Evolutionary conservation across 2,113 vertebrate species (phyloP), one percentile per base, ranked within the genome.

Genomic region (Sakesphorus luctuosus): DNA sequence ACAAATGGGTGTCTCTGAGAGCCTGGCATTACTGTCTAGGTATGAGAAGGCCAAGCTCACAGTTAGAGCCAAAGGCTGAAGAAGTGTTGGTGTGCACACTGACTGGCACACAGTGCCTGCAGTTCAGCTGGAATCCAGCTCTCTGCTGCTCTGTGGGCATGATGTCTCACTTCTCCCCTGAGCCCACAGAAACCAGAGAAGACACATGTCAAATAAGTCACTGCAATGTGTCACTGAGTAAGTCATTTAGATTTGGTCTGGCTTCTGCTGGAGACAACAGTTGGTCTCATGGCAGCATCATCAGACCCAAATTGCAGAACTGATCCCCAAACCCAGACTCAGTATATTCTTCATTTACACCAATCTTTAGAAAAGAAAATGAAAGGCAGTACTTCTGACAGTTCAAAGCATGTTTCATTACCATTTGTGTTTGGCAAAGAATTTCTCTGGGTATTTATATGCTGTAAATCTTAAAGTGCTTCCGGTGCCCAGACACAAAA

Each of bases 391-490:
- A 56, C 38, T 93, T 75, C 52, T 80, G 92, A 66, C 0, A 1
- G 82, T 88, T 87, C 78, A 92, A 93, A 95, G 53, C 40, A 66
- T 20, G 56, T 88, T 55, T 90, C 79, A 31, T 62, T 90, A 76
- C 66, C 40, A 78, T 78, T 95, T 96, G 43, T 84, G 50, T 75
- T 66, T 88, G 85, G 69, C 56, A 81, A 90, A 92, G 85, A 63
- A 81, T 92, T 95, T 59, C 83, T 94, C 68, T 73, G 84, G 31
- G 47, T 93, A 65, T 89, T 89, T 62, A 93, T 58, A 87, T 10
- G 29, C 61, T 3, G 1, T 68, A 88, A 92, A 92, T 94, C 80
- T 94, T 72, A 46, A 81, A 92, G 69, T 36, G 73, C 49, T 90
- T 74, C 0, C 0, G 62, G 73, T 90, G 88, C 90, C 89, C 94